Evolutionary conservation across 2,797 vertebrate genomes (phyloP).

Genomic region (Sardinella longiceps): DNA sequence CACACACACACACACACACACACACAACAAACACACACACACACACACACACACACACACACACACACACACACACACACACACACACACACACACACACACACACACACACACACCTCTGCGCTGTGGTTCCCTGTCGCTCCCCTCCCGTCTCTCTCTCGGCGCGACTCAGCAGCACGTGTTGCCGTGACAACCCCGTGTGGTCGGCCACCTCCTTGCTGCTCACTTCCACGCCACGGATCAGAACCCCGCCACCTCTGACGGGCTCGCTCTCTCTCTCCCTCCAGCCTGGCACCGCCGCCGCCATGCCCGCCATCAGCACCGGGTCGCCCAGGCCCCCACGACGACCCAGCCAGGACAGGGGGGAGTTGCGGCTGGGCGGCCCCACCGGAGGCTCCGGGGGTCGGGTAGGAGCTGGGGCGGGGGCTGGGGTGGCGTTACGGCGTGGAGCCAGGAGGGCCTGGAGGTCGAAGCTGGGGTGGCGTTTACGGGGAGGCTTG

Average conservation of each 20-base stretch:
- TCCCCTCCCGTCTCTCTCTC: constrained; percentile 77
- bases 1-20: constrained; percentile 24
- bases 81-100: not conserved
- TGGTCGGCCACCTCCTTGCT: constrained; percentile 91
- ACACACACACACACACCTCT: constrained; percentile 65
- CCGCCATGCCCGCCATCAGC: constrained; percentile 73
- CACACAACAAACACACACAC: constrained; percentile 5
- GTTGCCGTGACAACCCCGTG: constrained; percentile 85
- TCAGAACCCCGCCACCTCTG: constrained; percentile 77
- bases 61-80: not conserved
- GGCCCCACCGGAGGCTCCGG: constrained; percentile 49
- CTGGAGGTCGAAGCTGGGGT: constrained; percentile 82
- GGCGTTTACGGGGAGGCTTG: constrained; percentile 77
- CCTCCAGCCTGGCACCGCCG: constrained; percentile 72
- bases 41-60: not conserved
- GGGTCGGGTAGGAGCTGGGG: constrained; percentile 35
- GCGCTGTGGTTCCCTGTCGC: constrained; percentile 64
- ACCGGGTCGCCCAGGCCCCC: constrained; percentile 74
- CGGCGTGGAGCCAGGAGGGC: constrained; percentile 76
- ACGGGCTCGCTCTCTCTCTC: constrained; percentile 31
- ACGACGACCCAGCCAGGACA: constrained; percentile 77
- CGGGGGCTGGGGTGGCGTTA: constrained; percentile 1
- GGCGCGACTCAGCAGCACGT: constrained; percentile 82
- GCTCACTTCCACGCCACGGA: constrained; percentile 90
- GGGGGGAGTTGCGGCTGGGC: constrained; percentile 66